A percentile compares a stretch with the other conserved stretches of the same genome.
Evolutionary conservation across 1,140 invertebrate genomes (phyloP).

Genomic region (Arion vulgaris): DNA sequence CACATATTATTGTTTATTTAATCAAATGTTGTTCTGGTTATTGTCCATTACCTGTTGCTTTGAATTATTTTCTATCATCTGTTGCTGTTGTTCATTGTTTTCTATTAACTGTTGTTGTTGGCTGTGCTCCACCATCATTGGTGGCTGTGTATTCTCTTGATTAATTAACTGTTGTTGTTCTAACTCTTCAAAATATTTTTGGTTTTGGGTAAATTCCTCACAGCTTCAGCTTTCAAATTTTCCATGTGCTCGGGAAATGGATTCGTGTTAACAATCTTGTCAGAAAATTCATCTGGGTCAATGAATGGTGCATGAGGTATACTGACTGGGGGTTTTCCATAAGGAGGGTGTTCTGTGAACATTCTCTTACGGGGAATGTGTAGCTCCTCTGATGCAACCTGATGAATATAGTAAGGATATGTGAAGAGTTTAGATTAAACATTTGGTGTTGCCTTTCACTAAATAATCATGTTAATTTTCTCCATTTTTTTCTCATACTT

Average conservation of each 20-base stretch:
- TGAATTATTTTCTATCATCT: no score
- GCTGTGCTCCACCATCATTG: background rate
- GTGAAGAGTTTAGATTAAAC: background rate
- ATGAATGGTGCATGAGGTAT: conserved; percentile 28
- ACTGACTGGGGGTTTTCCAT: conserved; percentile 25
- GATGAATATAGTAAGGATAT: background rate
- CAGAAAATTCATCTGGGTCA: conserved; percentile 37
- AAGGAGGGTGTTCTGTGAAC: conserved; percentile 32
- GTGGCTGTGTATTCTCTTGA: background rate
- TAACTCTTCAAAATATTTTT: background rate
- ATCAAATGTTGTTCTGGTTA: no score
- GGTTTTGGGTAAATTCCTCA: background rate
- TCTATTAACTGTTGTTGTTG: background rate
- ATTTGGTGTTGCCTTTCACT: background rate
- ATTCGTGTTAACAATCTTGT: conserved; percentile 37
- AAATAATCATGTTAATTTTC: no score
- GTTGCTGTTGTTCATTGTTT: background rate
- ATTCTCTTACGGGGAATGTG: conserved; percentile 14
- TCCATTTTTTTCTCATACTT: no score
- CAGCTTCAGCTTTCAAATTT: background rate
- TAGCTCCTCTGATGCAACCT: conserved; percentile 31
- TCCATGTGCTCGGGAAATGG: conserved; percentile 32
- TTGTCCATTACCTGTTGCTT: no score
- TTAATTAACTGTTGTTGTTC: background rate
- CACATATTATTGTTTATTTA: no score